Evolutionary conservation across 1,140 invertebrate species (phyloP).

Genomic region (Drosophila sechellia): DNA sequence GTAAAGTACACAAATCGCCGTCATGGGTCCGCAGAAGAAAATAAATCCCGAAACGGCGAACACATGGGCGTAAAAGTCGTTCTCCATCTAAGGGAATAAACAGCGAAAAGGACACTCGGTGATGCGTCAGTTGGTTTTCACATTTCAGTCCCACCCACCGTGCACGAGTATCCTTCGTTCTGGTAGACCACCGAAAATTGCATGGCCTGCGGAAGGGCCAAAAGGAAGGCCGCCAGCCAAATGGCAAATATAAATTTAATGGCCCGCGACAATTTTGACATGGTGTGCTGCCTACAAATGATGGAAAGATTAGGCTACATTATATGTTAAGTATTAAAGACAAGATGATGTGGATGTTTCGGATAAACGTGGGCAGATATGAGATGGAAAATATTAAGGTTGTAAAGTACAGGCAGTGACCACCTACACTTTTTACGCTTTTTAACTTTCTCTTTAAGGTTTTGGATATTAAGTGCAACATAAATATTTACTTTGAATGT

Average conservation of each 20-base stretch:
- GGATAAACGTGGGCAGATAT: slow-evolving; percentile 4
- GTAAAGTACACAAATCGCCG: slow-evolving; percentile 93
- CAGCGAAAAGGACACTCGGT: not conserved
- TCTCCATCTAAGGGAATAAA: slow-evolving; percentile 83
- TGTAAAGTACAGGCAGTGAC: not conserved
- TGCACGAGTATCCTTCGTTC: slow-evolving; percentile 85
- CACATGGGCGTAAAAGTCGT: slow-evolving; percentile 88
- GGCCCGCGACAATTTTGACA: slow-evolving; percentile 91
- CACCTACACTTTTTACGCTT: not conserved
- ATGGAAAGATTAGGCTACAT: slow-evolving; percentile 35
- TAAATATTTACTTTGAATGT: slow-evolving; percentile 16
- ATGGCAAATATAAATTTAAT: slow-evolving; percentile 89
- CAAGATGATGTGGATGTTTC: slow-evolving; percentile 30
- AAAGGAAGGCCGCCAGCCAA: slow-evolving; percentile 89
- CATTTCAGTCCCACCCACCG: slow-evolving; percentile 43
- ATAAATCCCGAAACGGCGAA: slow-evolving; percentile 93
- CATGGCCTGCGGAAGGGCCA: slow-evolving; percentile 92
- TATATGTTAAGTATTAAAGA: slow-evolving; percentile 30
- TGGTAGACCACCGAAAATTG: slow-evolving; percentile 88
- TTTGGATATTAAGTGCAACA: not conserved
- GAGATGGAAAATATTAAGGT: not conserved
- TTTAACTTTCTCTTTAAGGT: no score
- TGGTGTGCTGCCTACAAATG: slow-evolving; percentile 88
- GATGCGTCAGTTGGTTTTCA: not conserved
- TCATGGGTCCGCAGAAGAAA: slow-evolving; percentile 94